These are phyloP conservation scores for Phocoena sinus DNA, from an alignment of 2,113 vertebrate genomes.

Conservation along the genomic window DNA sequence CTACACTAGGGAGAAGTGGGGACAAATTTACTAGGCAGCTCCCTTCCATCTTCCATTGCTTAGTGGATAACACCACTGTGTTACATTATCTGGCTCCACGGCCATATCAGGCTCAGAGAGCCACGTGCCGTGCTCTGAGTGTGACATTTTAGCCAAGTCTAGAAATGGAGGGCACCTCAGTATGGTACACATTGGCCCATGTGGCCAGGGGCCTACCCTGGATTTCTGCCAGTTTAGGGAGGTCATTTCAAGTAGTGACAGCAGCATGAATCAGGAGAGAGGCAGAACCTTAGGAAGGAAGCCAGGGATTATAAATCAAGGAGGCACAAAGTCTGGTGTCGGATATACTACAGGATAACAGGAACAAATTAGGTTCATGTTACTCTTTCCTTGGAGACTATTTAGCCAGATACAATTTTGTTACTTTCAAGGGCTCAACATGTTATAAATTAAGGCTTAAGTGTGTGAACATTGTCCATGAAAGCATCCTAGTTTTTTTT, in stretches of 20 bases:
- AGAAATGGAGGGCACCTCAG: neutral
- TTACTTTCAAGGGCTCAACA: neutral
- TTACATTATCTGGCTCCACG: neutral
- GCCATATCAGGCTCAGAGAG: neutral
- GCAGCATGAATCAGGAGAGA: neutral
- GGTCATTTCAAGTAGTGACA: neutral
- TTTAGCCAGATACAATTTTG: neutral
- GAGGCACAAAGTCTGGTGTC: neutral
- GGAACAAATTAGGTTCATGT: neutral
- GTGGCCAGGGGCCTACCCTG: neutral
- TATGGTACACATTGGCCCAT: neutral
- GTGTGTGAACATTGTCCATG: neutral
- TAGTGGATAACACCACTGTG: fast-evolving
- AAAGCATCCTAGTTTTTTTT: neutral
- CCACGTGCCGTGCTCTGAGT: neutral
- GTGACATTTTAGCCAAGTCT: neutral
- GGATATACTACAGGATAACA: neutral
- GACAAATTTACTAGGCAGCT: neutral
- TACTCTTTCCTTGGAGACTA: neutral
- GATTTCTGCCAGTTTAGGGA: neutral
- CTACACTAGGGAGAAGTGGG: neutral
- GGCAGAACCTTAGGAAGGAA: neutral
- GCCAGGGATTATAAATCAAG: neutral
- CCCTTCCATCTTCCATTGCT: neutral
- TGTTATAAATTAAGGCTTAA: neutral